Conservation (phyloP, 2,888 invertebrate species). For the Eulithis prunata region DNA sequence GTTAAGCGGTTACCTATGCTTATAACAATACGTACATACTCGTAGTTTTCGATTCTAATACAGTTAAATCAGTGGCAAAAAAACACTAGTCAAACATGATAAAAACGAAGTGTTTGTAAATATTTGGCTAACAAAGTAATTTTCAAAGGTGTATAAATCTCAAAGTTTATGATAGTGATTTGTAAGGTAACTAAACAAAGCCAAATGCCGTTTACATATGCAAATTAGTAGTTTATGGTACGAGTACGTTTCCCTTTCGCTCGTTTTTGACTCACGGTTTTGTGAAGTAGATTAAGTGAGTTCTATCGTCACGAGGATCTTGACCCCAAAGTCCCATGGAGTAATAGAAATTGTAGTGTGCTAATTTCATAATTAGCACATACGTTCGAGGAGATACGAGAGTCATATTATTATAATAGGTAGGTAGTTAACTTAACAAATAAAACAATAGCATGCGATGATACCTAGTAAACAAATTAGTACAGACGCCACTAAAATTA, state of each 20-base stretch:
- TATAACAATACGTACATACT: too few species aligned
- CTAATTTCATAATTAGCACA: not conserved
- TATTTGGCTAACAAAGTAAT: conserved; percentile 22
- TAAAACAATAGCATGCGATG: too few species aligned
- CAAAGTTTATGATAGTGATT: conserved; percentile 38
- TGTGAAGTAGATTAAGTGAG: conserved; percentile 24
- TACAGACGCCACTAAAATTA: too few species aligned
- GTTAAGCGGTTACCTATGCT: too few species aligned
- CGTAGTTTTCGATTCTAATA: too few species aligned
- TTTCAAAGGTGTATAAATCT: conserved; percentile 34
- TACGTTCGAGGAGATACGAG: too few species aligned
- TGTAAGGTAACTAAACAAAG: conserved; percentile 41
- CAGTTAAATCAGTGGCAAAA: too few species aligned
- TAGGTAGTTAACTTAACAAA: too few species aligned
- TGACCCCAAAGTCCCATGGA: not conserved
- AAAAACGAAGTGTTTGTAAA: conserved; percentile 17
- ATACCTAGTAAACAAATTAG: too few species aligned
- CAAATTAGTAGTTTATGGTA: conserved; percentile 39
- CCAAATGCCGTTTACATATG: conserved; percentile 39
- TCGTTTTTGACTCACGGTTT: conserved; percentile 29
- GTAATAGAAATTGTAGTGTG: not conserved
- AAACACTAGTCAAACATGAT: not conserved
- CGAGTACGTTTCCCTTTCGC: conserved; percentile 43
- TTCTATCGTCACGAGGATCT: conserved; percentile 18
- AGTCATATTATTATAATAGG: too few species aligned